Base-by-base conservation (phyloP, 2,888 invertebrate species). In the Apeira syringaria region DNA sequence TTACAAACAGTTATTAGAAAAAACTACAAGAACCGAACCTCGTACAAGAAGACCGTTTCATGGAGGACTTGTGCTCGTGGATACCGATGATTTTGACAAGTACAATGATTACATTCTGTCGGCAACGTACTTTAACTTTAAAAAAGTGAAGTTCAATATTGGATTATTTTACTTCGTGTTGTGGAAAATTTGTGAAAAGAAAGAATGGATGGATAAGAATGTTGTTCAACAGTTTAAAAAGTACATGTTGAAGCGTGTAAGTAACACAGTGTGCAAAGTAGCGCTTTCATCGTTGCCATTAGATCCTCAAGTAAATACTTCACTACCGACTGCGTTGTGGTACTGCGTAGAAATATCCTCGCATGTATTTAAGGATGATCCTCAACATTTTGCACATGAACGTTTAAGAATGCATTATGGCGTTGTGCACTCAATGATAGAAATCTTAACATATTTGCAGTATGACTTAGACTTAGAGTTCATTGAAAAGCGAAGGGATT, bases 81-180 rank as follows among this genome's bases (percentile, higher is more conserved):
- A 67, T 24, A 60, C 59, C 0, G 53, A 64, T 20, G 48, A 67
- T 9, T 76, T 73, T 36, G 74, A 76, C 32, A 61, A 53, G 48
- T 76, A 76, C 43, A 76, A 76, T 26, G 75, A 76, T 29, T 76
- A 67, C 42, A 56, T 76, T 54, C 33, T 76, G 35, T 61, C 76
- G 0, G 65, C 63, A 4, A 76, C 73, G 1, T 76, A 76, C 43
- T 76, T 76, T 34, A 33, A 67, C 50, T 53, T 3, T 20, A 73
- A 68, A 37, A 73, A 68, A 42, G 31, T 72, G 0, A 50, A 68
- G 9, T 75, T 56, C 47, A 74, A 75, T 45, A 30, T 64, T 22
- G 70, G 71, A 0, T 46, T 74, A 35, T 72, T 73, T 40, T 74
- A 75, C 44, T 75, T 34, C 13, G 63, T 71, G 17, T 24, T 74